A percentile compares a stretch with the other conserved stretches of the same genome.
Evolutionary conservation across 2,113 vertebrate species (phyloP).

Genomic region (Neolamprologus sp.): DNA sequence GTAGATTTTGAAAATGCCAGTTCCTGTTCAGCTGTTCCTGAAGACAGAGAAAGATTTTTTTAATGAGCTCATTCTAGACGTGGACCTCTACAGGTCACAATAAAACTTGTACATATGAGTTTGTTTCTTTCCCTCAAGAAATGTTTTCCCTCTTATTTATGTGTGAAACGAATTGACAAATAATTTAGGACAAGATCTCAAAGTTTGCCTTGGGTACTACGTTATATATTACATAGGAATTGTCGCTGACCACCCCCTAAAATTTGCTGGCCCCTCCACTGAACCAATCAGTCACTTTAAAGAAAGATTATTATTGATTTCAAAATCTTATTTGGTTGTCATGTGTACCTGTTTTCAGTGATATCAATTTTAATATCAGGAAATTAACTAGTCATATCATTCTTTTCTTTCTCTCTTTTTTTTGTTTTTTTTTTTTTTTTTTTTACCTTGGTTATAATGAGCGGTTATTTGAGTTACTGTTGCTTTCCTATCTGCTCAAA

Average conservation of each 20-base stretch:
- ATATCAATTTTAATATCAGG: neutral
- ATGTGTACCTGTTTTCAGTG: neutral
- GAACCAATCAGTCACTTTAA: neutral
- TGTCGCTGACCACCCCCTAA: neutral
- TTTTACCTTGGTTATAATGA: neutral
- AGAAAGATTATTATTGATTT: neutral
- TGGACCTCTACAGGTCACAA: neutral
- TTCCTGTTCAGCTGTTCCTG: neutral
- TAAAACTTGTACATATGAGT: neutral
- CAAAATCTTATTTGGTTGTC: neutral
- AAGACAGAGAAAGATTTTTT: neutral
- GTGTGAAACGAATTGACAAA: neutral
- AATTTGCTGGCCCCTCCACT: rapidly evolving
- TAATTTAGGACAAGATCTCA: neutral
- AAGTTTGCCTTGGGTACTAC: rapidly evolving
- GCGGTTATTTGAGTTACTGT: neutral
- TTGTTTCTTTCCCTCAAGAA: neutral
- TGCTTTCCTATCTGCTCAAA: neutral
- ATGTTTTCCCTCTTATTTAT: neutral
- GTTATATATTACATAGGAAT: neutral
- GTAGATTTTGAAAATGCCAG: neutral
- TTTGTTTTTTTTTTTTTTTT: neutral
- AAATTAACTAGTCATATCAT: neutral
- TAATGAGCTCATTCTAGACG: neutral
- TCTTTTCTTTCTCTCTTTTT: neutral